Base-by-base conservation (phyloP, 2,888 invertebrate genomes). In the Parelbella ahira region DNA sequence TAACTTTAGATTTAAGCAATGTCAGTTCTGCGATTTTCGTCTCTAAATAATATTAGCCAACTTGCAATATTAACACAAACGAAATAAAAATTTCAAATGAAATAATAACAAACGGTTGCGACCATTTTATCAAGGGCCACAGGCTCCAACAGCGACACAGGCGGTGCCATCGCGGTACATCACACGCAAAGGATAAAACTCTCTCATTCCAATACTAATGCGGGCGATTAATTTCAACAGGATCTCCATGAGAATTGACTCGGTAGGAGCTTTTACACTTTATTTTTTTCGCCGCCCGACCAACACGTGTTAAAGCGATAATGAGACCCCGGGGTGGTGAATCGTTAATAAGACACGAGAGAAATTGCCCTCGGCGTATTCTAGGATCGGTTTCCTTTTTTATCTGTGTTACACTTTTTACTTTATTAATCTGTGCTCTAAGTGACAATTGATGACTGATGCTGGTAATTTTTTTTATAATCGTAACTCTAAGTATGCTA, bases 231-330 rank as follows among this genome's bases (percentile, higher is more conserved):
- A 70, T 71, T 59, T 61, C 47, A 33, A 54, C 48, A 46, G 48
- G 56, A 48, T 36, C 39, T 51, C 50, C 58, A 57, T 69, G 67
- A 63, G 70, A 70, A 69, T 54, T 46, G 44, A 38, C 44, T 37
- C 48, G 38, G 48, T 46, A 48, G 48, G 48, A 50, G 50, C 46
- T 37, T 47, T 49, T 48, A 50, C 9, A 23, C 28, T 34, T 43
- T 48, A 44, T 39, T 50, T 66, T 57, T 62, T 60, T n/a, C n/a
- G n/a, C n/a, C n/a, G n/a, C n/a, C 44, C 50, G 47, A 51, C 58
- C 50, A 61, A 74, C 79, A 79, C 68, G 74, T 78, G 76, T 76
- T 73, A 57, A 63, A 49, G 58, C 53, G 51, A 54, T 78, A 75
- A 77, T 73, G 76, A 71, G 68, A 51, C 57, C 61, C 60, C 59